phyloP scores from a whole-genome alignment of 2,888 invertebrate species.

The Sarcophaga subvicina region DNA sequence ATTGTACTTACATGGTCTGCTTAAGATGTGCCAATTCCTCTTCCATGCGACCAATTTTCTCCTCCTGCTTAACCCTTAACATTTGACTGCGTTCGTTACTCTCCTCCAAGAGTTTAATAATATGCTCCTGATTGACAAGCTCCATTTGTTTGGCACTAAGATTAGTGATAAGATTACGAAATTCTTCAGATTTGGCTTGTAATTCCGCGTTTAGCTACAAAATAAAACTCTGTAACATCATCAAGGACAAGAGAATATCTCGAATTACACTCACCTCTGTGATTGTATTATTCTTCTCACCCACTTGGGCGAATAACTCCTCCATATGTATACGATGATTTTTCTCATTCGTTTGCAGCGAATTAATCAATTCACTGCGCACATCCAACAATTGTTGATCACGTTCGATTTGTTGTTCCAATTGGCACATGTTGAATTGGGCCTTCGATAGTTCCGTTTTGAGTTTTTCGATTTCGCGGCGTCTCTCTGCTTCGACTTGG shows the following conservation, averaged over 20 bases:
- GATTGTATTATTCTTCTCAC: constrained; percentile 72
- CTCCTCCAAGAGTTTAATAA: constrained; percentile 77
- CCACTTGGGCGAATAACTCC: constrained; percentile 75
- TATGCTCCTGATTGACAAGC: constrained; percentile 75
- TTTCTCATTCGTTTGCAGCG: constrained; percentile 76
- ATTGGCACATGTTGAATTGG: constrained; percentile 70
- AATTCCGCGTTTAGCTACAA: constrained; percentile 76
- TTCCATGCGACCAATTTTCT: constrained; percentile 75
- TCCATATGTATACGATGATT: constrained; percentile 73
- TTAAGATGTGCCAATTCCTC: constrained; percentile 75
- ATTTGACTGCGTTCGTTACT: constrained; percentile 74
- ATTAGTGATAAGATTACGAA: constrained; percentile 74
- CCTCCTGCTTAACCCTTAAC: constrained; percentile 76
- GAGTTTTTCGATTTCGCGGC: constrained; percentile 72
- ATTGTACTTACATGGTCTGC: constrained; percentile 76
- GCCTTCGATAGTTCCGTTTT: constrained; percentile 72
- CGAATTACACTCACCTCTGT: constrained; percentile 69
- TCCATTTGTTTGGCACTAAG: constrained; percentile 76
- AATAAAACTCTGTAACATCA: neutral
- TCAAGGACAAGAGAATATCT: neutral
- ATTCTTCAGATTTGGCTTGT: constrained; percentile 75
- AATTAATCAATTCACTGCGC: constrained; percentile 76
- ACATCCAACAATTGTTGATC: constrained; percentile 74
- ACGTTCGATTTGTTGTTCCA: constrained; percentile 74
- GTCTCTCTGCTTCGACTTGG: constrained; percentile 70